phyloP scores from a whole-genome alignment of 2,113 vertebrate genomes.

The Nothoprocta perdicaria region DNA sequence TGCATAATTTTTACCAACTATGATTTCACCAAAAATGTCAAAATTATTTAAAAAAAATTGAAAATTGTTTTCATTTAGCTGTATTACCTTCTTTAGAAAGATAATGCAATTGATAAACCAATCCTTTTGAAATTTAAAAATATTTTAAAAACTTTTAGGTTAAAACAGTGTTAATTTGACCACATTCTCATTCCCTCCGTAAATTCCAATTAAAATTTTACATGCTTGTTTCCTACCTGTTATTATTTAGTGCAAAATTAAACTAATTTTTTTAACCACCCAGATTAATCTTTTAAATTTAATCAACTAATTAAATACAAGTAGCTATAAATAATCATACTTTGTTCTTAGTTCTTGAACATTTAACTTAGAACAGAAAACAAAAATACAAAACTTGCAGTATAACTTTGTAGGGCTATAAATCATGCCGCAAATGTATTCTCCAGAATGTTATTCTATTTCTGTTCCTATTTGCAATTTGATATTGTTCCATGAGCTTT shows the following conservation, averaged over 20 bases:
- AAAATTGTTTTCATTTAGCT: not conserved
- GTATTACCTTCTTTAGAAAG: not conserved
- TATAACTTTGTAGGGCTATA: not conserved
- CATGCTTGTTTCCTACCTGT: slow-evolving; percentile 37
- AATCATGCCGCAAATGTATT: not conserved
- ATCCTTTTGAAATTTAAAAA: slow-evolving; percentile 30
- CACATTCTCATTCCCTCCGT: slow-evolving; percentile 27
- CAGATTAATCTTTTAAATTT: slow-evolving; percentile 38
- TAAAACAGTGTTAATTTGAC: slow-evolving; percentile 36
- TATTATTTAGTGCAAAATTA: slow-evolving; percentile 39
- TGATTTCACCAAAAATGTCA: not conserved
- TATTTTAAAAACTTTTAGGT: slow-evolving; percentile 12
- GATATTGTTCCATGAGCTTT: not conserved
- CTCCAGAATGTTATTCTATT: not conserved
- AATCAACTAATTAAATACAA: slow-evolving; percentile 46
- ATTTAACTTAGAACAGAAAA: slow-evolving; percentile 5
- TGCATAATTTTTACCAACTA: not conserved
- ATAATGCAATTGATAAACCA: not conserved
- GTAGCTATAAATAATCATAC: not conserved
- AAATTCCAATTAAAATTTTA: slow-evolving; percentile 59
- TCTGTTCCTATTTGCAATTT: not conserved
- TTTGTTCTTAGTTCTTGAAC: not conserved
- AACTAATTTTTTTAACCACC: slow-evolving; percentile 42
- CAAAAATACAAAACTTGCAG: not conserved
- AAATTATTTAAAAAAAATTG: not conserved